A percentile compares a stretch with the other conserved stretches of the same genome.
Evolutionary conservation across 2,113 vertebrate genomes (phyloP).

Genomic region (Neopipo cinnamomea): DNA sequence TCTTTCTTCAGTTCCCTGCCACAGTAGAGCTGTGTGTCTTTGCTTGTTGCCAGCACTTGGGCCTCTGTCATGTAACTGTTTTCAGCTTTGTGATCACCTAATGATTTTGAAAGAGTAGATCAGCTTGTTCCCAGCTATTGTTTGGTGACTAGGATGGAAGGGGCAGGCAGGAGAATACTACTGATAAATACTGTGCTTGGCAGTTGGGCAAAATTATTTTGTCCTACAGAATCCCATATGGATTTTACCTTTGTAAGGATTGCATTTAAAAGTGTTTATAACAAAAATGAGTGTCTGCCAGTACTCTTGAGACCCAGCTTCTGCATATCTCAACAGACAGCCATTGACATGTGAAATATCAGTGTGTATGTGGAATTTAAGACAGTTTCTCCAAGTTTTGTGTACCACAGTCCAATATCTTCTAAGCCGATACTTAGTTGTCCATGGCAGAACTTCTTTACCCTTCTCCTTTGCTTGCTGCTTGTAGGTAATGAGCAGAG

Average conservation of each 20-base stretch:
- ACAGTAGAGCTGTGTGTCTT: background rate
- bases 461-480: background rate
- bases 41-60: background rate
- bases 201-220: background rate
- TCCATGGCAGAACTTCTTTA: background rate
- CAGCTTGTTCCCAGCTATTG: background rate
- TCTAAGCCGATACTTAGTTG: background rate
- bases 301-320: background rate
- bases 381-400: background rate
- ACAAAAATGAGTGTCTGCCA: background rate
- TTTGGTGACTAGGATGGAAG: background rate
- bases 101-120: background rate
- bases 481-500: background rate
- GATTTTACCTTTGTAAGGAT: background rate
- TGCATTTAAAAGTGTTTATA: background rate
- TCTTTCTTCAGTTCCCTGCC: background rate
- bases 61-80: fast-evolving
- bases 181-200: background rate
- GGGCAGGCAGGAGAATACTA: background rate
- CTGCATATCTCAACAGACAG: background rate
- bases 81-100: background rate
- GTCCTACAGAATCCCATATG: background rate
- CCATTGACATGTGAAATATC: background rate
- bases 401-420: background rate
- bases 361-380: background rate